Evolutionary conservation across 2,113 vertebrate genomes (phyloP), one percentile per base, ranked within the genome.

Genomic region (Odontophorus gujanensis): DNA sequence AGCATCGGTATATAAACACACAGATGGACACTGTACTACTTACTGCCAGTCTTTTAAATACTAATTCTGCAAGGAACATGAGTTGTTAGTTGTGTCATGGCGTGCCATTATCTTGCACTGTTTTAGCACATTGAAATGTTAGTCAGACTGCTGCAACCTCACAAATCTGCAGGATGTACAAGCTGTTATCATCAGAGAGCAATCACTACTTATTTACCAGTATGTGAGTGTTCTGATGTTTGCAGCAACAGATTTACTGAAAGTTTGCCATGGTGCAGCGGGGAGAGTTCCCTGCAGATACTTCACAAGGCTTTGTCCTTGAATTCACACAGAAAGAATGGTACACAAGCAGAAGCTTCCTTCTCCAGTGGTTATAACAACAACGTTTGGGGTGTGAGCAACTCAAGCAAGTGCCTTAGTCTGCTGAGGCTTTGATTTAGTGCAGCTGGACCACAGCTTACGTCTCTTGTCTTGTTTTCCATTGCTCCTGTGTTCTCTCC

Each of bases 401-500:
- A 5, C 55, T 30, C 34, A 17, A 48, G 32, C 26, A 3, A 7
- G 43, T 1, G 36, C 32, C 34, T 81, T 30, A 73, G 55, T 11
- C 45, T 3, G 71, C 65, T 3, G 8, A 16, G 42, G 58, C 18
- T 63, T 71, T 11, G 68, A 30, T 55, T n/a, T n/a, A 50, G 20
- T 20, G 26, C 25, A 0, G n/a, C 63, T 30, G 73, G 32, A 6
- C 20, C 11, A 36, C 42, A 53, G 47, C 42, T 83, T 63, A 43
- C 0, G 51, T 34, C 59, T 55, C 32, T 6, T 2, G 9, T 6
- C 0, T 32, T 38, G 47, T 40, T 28, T 13, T 43, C 62, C 75
- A 14, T 40, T n/a, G 5, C 4, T 1, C 20, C 38, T 43, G 19
- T 0, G 0, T 51, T 5, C 1, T 19, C 19, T 1, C 48, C 28